Conservation (phyloP, 2,113 vertebrate genomes). For the Alethe castanea region DNA sequence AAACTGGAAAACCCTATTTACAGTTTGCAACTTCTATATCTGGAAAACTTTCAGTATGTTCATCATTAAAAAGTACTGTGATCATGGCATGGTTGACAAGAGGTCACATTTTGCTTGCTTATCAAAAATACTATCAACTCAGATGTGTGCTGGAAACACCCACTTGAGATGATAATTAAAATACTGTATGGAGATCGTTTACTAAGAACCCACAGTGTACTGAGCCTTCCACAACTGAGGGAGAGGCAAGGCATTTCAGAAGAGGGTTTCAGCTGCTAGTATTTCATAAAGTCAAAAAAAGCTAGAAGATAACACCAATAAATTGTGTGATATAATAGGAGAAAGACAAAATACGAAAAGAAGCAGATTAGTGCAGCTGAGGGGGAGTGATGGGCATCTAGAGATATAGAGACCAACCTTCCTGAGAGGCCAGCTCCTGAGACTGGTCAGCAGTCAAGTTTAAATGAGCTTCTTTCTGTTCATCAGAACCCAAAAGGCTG, state of each 20-base stretch:
- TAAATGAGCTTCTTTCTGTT: slow-evolving; percentile 80
- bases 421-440: slow-evolving; percentile 87
- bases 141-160: not conserved
- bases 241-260: not conserved
- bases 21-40: not conserved
- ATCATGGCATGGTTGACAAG: fast-evolving
- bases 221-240: not conserved
- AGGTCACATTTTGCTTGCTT: not conserved
- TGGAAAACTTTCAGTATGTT: not conserved
- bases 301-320: not conserved
- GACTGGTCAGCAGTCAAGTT: slow-evolving; percentile 83
- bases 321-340: not conserved
- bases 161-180: not conserved
- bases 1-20: not conserved
- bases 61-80: not conserved
- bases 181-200: not conserved
- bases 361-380: not conserved
- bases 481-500: slow-evolving; percentile 80
- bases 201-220: not conserved
- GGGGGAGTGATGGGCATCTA: not conserved
- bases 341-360: not conserved
- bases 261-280: not conserved
- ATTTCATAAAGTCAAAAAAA: not conserved
- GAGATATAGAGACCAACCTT: slow-evolving; percentile 73
- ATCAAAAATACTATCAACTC: not conserved